Evolutionary conservation across 2,113 vertebrate genomes (phyloP), one percentile per base, ranked within the genome.

Genomic region (Oophaga pumilio): DNA sequence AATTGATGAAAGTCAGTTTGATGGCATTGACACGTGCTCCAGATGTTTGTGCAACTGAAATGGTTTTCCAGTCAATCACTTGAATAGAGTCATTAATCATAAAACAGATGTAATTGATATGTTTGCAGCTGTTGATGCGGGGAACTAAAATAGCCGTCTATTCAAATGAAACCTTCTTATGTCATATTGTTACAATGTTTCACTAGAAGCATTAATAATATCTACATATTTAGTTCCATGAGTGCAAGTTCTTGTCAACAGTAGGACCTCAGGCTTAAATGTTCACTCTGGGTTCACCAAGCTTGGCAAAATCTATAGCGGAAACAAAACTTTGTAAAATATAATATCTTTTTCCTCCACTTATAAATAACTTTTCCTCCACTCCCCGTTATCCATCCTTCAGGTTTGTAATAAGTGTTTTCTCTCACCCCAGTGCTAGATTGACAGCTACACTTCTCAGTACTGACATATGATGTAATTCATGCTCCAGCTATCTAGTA

Each of bases 71-170:
- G 79, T 60, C 79, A 82, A 64, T 82, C 28, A 62, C 57, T n/a
- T 43, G 59, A 82, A 64, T 62, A 49, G 57, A 60, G 79, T 20
- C 6, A 64, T 82, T 82, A 28, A 82, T 82, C 59, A 82, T 2
- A n/a, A 82, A 82, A 62, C 79, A 64, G 57, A 82, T 82, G 79
- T 20, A 22, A 62, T 82, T 43, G 33, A 82, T 62, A 82, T 50
- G 6, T n/a, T 15, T n/a, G 79, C 57, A 43, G 28, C 78, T 43
- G 15, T 12, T 43, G 33, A 60, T 22, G 17, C 5, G 12, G 20
- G 6, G 71, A 17, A 43, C 18, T 50, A 6, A 50, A 49, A 22
- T 26, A 69, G 4, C 11, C n/a, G 24, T 69, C 66, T n/a, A 69
- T 14, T 18, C 18, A 50, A 10, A 50, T 50, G 2, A 49, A 49